Conservation (phyloP, 2,888 invertebrate genomes). For the Pilophorus perplexus region DNA sequence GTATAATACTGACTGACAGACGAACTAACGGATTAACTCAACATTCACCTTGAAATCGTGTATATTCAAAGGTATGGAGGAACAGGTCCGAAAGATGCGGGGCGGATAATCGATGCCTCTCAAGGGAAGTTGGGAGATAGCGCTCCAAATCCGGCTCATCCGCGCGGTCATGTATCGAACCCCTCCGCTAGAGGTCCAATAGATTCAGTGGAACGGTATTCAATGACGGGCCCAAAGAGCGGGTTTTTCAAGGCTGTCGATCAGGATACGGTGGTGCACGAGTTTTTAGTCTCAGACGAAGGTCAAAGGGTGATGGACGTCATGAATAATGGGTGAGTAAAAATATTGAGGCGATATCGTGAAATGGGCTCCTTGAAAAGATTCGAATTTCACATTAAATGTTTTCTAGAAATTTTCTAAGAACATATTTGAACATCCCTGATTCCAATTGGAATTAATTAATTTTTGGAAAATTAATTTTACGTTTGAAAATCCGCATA, state of each 20-base stretch:
- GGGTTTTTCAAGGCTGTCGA: conserved; percentile 8
- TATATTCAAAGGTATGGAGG: conserved; percentile 8
- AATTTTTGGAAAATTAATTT: too few relatives aligned
- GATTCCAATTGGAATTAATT: too few relatives aligned
- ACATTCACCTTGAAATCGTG: too few relatives aligned
- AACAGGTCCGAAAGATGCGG: conserved; percentile 11
- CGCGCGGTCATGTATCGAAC: conserved; percentile 15
- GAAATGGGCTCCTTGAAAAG: not conserved
- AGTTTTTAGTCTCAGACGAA: not conserved
- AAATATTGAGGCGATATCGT: not conserved
- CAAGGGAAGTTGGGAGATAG: conserved; percentile 13
- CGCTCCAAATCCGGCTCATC: not conserved
- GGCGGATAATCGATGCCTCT: conserved; percentile 4
- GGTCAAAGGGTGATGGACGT: not conserved
- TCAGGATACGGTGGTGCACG: conserved; percentile 5
- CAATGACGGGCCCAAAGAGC: not conserved
- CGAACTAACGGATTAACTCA: too few relatives aligned
- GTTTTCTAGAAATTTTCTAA: too few relatives aligned
- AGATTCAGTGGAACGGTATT: conserved; percentile 12
- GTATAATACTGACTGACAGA: too few relatives aligned
- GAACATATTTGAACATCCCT: too few relatives aligned
- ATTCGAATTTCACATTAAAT: too few relatives aligned
- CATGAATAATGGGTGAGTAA: not conserved
- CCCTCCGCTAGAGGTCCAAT: conserved; percentile 1
- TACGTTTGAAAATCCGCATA: too few relatives aligned